Base-by-base conservation (phyloP, 2,797 vertebrate species). In the Halcyon smyrnensis region DNA sequence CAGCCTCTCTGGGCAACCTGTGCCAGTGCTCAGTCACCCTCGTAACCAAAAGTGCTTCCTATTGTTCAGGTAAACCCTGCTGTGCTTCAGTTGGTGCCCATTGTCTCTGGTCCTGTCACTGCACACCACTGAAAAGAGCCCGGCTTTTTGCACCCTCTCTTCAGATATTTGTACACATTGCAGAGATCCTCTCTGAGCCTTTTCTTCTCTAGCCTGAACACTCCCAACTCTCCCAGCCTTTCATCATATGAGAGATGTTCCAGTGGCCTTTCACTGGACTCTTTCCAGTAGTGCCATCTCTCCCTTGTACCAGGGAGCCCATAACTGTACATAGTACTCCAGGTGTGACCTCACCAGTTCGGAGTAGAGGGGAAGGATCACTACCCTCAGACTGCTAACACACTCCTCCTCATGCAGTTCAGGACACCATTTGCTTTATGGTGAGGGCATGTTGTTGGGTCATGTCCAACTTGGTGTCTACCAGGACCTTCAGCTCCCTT, bases 361-460 rank as follows among this genome's bases (percentile, higher is more conserved):
- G 30, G 70, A 64, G 15, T 15, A 74, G n/a, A 74, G 15, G 19
- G 19, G 20, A 67, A 46, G 27, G n/a, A 46, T 74, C 59, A 37
- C 46, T 5, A 37, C 27, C 27, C 27, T 6, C 39, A 45, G 20
- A 25, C 28, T 87, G 37, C 59, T 63, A 32, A 13, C 18, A 48
- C 10, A 34, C 3, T 57, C 30, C 30, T 54, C 11, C 46, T 63
- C 54, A 45, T n/a, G 48, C 25, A 63, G 54, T 39, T 32, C 37
- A 12, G 2, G 20, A 3, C 32, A 68, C 32, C 1, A 0, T 48
- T 63, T 32, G 12, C 28, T 37, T 57, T 68, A 25, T 4, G 3
- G 12, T 28, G 30, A 74, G 28, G 54, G 15, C 27, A 27, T 25
- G 21, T 30, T 23, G 19, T 46, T 36, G 27, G 9, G 12, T 34